Evolutionary conservation across 2,888 invertebrate species (phyloP).

Genomic region (Tetragonisca angustula): DNA sequence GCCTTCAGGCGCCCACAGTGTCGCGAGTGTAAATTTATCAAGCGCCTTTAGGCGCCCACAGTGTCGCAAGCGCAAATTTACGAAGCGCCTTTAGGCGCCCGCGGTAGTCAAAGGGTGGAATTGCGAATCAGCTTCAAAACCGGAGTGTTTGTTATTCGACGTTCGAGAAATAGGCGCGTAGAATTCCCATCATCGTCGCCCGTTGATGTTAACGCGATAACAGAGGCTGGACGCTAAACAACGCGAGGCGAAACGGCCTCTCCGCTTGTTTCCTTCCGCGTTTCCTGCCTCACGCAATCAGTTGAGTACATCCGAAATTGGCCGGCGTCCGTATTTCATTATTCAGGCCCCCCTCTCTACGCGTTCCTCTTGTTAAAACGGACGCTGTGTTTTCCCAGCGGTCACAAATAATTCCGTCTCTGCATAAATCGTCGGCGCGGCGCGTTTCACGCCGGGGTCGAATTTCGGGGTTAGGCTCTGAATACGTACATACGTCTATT

Average conservation of each 20-base stretch:
- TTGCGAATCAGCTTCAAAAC: too few species aligned
- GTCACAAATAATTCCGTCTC: conserved; percentile 59
- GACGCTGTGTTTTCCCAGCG: conserved; percentile 31
- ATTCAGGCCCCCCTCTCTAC: conserved; percentile 42
- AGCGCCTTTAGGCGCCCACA: too few species aligned
- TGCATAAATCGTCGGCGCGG: conserved; percentile 57
- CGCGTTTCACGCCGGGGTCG: conserved; percentile 43
- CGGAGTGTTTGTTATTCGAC: neutral
- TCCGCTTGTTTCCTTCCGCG: neutral
- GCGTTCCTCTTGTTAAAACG: conserved; percentile 40
- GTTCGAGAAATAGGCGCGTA: neutral
- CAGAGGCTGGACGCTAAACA: too few species aligned
- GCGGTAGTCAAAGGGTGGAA: too few species aligned
- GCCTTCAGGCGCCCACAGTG: too few species aligned
- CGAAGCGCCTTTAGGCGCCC: too few species aligned
- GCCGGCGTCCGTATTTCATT: conserved; percentile 50
- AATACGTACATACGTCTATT: conserved; percentile 54
- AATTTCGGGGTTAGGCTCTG: conserved; percentile 57
- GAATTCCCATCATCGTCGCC: too few species aligned
- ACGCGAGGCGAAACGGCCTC: neutral
- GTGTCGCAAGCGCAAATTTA: too few species aligned
- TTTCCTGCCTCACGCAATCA: conserved; percentile 36
- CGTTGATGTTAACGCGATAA: too few species aligned
- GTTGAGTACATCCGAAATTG: conserved; percentile 48
- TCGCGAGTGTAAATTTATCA: too few species aligned